Percentiles rank a stretch among this genome's conserved stretches.
Conservation (phyloP, 2,113 vertebrate genomes). For the Boulengeromyrus knoepffleri region DNA sequence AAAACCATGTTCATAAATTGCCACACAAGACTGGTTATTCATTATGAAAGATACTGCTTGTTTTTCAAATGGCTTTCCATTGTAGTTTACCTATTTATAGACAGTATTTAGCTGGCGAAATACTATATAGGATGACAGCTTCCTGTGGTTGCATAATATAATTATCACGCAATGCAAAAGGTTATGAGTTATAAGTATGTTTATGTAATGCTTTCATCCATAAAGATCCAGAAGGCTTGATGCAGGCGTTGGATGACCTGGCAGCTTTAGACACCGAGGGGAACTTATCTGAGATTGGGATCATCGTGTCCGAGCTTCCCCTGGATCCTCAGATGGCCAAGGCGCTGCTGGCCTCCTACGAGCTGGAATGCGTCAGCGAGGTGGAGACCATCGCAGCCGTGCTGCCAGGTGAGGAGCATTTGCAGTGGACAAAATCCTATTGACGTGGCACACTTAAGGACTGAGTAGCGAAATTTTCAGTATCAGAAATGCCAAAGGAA, state of each 20-base stretch:
- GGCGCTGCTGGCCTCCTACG: constrained; percentile 75
- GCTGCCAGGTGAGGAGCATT: constrained; percentile 68
- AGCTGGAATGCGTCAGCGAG: constrained; percentile 81
- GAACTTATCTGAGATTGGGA: constrained; percentile 84
- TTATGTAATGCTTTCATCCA: neutral
- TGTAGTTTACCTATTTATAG: neutral
- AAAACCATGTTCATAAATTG: neutral
- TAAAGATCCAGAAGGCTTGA: constrained; percentile 78
- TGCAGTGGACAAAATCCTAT: neutral
- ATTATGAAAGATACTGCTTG: neutral
- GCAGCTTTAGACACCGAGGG: constrained; percentile 78
- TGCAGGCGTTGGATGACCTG: constrained; percentile 85
- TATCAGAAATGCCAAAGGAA: neutral
- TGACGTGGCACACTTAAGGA: neutral
- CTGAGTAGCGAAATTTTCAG: neutral
- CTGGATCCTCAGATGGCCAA: constrained; percentile 82
- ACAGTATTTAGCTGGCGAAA: neutral
- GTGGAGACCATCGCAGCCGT: constrained; percentile 80
- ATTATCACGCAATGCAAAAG: neutral
- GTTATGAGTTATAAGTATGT: neutral
- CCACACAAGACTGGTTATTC: neutral
- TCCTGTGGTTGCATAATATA: neutral
- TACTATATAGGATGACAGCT: neutral
- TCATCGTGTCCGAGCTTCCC: constrained; percentile 87
- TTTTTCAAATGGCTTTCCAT: neutral